These are phyloP conservation scores for Prosopocoilus inquinatus DNA, from an alignment of 2,888 invertebrate genomes.

Conservation along the genomic window DNA sequence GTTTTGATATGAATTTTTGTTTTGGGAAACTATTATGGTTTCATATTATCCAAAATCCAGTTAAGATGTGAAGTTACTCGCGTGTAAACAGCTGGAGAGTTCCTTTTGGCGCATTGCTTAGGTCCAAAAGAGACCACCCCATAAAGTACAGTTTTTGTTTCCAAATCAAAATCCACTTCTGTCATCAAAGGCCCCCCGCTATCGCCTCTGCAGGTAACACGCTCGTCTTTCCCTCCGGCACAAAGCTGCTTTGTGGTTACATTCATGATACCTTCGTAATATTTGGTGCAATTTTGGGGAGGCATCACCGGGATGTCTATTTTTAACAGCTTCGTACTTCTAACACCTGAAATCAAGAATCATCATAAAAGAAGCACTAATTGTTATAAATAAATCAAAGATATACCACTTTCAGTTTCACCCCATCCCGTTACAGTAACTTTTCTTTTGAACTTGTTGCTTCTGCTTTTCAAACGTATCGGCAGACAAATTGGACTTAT, in stretches of 20 bases:
- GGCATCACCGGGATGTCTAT: conserved; percentile 47
- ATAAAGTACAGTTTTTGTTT: conserved; percentile 56
- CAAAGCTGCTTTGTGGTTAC: conserved; percentile 55
- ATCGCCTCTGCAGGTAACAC: conserved; percentile 67
- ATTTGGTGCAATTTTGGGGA: conserved; percentile 39
- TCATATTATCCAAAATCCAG: conserved; percentile 61
- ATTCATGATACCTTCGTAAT: conserved; percentile 34
- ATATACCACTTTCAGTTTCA: conserved; percentile 11
- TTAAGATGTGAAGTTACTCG: conserved; percentile 59
- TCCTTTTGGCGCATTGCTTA: conserved; percentile 48
- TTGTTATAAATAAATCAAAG: not conserved
- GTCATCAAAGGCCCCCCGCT: conserved; percentile 65
- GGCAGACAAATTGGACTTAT: conserved; percentile 10
- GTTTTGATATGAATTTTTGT: too few relatives aligned
- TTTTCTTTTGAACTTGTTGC: not conserved
- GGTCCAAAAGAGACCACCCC: conserved; percentile 56
- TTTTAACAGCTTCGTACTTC: conserved; percentile 47
- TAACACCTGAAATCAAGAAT: conserved; percentile 30
- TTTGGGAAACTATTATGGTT: conserved; percentile 45
- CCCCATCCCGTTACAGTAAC: conserved; percentile 13
- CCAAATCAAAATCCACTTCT: conserved; percentile 45
- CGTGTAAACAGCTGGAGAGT: conserved; percentile 70
- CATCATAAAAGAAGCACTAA: not conserved
- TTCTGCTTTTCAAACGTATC: not conserved
- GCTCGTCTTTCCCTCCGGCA: conserved; percentile 59